Percentiles rank a stretch among this genome's conserved stretches.
Evolutionary conservation across 2,113 vertebrate genomes (phyloP).

Genomic region (Corapipo altera): DNA sequence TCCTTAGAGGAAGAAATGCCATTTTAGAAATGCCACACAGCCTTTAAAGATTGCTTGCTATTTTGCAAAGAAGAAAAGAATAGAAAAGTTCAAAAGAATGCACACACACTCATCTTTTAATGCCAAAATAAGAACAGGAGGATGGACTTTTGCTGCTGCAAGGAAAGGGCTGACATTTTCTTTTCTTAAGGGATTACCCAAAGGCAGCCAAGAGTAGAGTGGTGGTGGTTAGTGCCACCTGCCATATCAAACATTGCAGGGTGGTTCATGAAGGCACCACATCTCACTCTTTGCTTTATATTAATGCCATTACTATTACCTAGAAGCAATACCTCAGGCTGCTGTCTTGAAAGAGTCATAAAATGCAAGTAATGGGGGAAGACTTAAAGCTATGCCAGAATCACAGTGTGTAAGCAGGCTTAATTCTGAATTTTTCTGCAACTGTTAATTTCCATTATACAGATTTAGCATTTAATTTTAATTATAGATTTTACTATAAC

Average conservation of each 20-base stretch:
- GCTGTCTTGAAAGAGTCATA: background rate
- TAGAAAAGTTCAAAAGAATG: background rate
- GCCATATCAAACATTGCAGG: rapidly evolving
- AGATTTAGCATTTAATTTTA: background rate
- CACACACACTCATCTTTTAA: background rate
- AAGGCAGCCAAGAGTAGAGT: background rate
- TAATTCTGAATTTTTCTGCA: background rate
- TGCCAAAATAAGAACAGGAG: background rate
- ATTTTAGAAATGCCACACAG: background rate
- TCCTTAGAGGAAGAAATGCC: background rate
- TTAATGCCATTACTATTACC: background rate
- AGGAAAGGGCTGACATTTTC: background rate
- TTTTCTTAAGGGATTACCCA: background rate
- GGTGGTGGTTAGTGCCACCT: background rate
- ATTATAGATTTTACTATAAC: background rate
- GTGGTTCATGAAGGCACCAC: background rate
- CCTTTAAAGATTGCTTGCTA: background rate
- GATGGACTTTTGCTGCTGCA: background rate
- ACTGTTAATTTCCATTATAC: background rate
- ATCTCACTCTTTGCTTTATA: background rate
- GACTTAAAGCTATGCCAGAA: background rate
- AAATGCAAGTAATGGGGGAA: background rate
- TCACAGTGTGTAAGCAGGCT: background rate
- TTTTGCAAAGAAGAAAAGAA: background rate
- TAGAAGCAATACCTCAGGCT: background rate